Evolutionary conservation across 2,113 vertebrate species (phyloP).

Genomic region (Onychostruthus taczanowskii): DNA sequence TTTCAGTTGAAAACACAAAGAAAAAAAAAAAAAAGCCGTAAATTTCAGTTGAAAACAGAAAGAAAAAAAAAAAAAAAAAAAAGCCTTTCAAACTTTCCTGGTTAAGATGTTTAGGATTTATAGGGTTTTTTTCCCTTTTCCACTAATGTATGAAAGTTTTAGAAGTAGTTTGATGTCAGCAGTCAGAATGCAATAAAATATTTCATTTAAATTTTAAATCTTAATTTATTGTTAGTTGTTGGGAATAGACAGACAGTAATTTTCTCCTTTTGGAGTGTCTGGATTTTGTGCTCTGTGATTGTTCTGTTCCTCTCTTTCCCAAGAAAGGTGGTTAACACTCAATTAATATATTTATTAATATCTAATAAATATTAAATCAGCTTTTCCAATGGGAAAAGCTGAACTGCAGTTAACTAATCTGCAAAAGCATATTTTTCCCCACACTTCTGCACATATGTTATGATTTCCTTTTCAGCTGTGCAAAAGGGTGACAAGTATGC

Average conservation of each 20-base stretch:
- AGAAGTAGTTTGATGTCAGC: neutral
- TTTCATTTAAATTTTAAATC: neutral
- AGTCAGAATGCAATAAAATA: neutral
- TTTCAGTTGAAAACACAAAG: neutral
- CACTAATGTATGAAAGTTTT: neutral
- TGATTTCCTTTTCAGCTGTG: constrained; percentile 4
- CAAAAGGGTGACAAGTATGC: neutral
- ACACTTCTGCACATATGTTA: constrained; percentile 37
- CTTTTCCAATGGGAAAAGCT: constrained; percentile 39
- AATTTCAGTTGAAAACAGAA: neutral
- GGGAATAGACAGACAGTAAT: neutral
- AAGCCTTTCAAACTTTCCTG: neutral
- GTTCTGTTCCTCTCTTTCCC: neutral
- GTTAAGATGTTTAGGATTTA: neutral
- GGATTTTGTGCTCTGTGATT: neutral
- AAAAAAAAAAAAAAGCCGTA: neutral
- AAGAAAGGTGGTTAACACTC: constrained; percentile 23
- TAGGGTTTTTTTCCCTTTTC: neutral
- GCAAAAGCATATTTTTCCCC: neutral
- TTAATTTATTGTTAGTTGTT: neutral
- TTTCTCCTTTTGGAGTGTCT: neutral
- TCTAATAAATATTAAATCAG: neutral
- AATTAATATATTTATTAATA: constrained; percentile 36
- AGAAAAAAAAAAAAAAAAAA: neutral
- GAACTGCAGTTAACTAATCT: neutral